Evolutionary conservation across 2,797 vertebrate genomes (phyloP).

Genomic region (Carduelis carduelis): DNA sequence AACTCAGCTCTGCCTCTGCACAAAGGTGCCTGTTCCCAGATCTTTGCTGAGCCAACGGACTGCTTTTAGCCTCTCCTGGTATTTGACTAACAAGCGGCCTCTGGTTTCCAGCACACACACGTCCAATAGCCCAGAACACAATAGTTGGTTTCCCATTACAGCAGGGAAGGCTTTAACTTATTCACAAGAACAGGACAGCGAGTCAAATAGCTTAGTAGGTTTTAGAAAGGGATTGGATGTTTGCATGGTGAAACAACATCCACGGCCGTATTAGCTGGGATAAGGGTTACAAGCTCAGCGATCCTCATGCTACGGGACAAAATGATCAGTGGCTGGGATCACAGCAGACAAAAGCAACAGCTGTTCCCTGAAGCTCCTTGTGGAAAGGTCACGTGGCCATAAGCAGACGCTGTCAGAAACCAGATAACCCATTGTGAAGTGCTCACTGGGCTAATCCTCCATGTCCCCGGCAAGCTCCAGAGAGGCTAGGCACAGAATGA

Average conservation of each 20-base stretch:
- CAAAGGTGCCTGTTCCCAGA: not conserved
- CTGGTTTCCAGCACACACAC: not conserved
- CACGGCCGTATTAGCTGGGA: slow-evolving; percentile 1
- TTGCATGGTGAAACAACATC: slow-evolving; percentile 60
- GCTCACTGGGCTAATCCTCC: slow-evolving; percentile 30
- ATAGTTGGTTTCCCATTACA: slow-evolving; percentile 57
- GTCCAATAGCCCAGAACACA: slow-evolving; percentile 33
- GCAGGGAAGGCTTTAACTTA: slow-evolving; percentile 60
- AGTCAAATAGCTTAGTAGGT: slow-evolving; percentile 59
- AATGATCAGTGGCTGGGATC: slow-evolving; percentile 47
- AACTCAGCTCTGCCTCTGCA: not conserved
- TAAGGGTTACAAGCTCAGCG: slow-evolving; percentile 61
- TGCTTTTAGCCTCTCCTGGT: not conserved
- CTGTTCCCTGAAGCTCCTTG: slow-evolving; percentile 47
- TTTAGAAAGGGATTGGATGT: slow-evolving; percentile 65
- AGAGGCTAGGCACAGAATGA: not conserved
- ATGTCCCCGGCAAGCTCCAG: not conserved
- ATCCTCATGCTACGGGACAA: slow-evolving; percentile 1
- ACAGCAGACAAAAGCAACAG: slow-evolving; percentile 46
- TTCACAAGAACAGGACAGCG: slow-evolving; percentile 42
- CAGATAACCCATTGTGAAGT: slow-evolving; percentile 39
- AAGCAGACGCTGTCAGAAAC: slow-evolving; percentile 31
- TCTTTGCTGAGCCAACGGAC: slow-evolving; percentile 55
- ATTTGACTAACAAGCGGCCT: slow-evolving; percentile 49
- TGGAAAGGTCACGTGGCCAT: slow-evolving; percentile 16